phyloP scores from a whole-genome alignment of 2,797 vertebrate genomes.

The Tenualosa thibaudeaui region DNA sequence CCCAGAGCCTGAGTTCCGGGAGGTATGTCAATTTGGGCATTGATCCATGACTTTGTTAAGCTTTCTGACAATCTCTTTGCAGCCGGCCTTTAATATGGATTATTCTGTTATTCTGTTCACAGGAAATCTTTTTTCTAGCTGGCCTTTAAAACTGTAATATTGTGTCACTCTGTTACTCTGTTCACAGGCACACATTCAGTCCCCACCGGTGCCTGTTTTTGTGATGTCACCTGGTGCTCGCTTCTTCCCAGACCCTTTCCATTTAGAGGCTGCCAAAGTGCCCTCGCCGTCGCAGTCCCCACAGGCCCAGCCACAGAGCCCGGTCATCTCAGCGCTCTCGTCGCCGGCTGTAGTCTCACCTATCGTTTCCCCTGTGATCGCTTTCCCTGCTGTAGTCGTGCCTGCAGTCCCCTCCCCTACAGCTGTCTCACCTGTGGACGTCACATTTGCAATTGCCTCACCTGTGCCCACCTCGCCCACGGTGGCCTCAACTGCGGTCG shows the following conservation, averaged over 20 bases:
- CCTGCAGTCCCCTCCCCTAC: conserved; percentile 39
- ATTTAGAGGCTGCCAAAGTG: conserved; percentile 60
- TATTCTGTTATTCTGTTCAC: conserved; percentile 7
- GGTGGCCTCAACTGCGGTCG: conserved; percentile 30
- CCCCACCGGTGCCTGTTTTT: conserved; percentile 43
- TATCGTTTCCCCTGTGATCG: neutral
- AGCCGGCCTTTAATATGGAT: neutral
- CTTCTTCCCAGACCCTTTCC: conserved; percentile 80
- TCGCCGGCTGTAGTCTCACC: conserved; percentile 38
- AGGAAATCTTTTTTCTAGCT: neutral
- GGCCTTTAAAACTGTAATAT: neutral
- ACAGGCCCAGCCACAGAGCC: conserved; percentile 45
- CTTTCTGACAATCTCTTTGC: neutral
- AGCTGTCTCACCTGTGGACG: conserved; percentile 39
- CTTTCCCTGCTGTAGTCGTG: conserved; percentile 31
- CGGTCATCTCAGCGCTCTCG: neutral
- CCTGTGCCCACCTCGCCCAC: conserved; percentile 44
- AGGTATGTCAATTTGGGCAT: conserved; percentile 32
- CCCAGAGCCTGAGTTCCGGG: conserved; percentile 49
- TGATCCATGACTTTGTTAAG: neutral
- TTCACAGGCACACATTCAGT: neutral
- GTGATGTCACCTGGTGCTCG: conserved; percentile 68
- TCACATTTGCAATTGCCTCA: conserved; percentile 22
- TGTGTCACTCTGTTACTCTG: neutral
- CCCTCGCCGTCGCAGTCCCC: conserved; percentile 41